Percentiles rank a stretch among this genome's conserved stretches.
These are phyloP conservation scores for Papilio glaucus DNA, from an alignment of 1,140 invertebrate species.

Conservation along the genomic window DNA sequence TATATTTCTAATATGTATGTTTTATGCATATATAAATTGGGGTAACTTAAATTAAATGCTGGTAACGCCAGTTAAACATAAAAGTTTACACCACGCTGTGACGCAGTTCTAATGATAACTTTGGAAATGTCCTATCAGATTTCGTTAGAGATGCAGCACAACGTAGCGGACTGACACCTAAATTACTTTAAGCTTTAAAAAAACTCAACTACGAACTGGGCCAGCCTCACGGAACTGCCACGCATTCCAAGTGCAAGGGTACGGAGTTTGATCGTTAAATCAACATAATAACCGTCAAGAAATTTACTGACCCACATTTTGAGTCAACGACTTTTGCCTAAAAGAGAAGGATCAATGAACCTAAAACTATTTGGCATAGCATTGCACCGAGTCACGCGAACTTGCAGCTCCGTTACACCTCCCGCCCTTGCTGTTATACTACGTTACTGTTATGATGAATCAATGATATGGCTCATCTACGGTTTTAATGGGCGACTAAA, in stretches of 20 bases:
- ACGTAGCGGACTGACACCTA: too few relatives aligned
- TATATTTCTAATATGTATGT: too few relatives aligned
- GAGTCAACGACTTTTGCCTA: constrained; percentile 46
- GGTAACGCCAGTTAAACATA: too few relatives aligned
- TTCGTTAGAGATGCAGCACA: too few relatives aligned
- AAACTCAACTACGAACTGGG: background rate
- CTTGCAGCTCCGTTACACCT: constrained; percentile 51
- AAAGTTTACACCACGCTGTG: too few relatives aligned
- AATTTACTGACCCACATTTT: constrained; percentile 56
- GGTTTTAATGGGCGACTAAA: constrained; percentile 25
- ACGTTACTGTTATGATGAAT: constrained; percentile 49
- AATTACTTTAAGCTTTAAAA: too few relatives aligned
- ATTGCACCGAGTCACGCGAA: constrained; percentile 59
- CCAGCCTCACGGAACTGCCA: background rate
- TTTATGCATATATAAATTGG: too few relatives aligned
- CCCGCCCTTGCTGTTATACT: constrained; percentile 58
- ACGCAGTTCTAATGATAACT: too few relatives aligned
- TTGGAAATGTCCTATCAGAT: too few relatives aligned
- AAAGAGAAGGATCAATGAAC: constrained; percentile 55
- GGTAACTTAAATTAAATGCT: too few relatives aligned
- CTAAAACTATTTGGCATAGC: constrained; percentile 45
- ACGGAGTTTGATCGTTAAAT: background rate
- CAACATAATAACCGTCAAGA: constrained; percentile 25
- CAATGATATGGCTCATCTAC: constrained; percentile 29
- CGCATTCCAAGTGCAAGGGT: background rate